These are phyloP conservation scores for Panthera uncia DNA, from an alignment of 2,113 vertebrate genomes.

Conservation along the genomic window DNA sequence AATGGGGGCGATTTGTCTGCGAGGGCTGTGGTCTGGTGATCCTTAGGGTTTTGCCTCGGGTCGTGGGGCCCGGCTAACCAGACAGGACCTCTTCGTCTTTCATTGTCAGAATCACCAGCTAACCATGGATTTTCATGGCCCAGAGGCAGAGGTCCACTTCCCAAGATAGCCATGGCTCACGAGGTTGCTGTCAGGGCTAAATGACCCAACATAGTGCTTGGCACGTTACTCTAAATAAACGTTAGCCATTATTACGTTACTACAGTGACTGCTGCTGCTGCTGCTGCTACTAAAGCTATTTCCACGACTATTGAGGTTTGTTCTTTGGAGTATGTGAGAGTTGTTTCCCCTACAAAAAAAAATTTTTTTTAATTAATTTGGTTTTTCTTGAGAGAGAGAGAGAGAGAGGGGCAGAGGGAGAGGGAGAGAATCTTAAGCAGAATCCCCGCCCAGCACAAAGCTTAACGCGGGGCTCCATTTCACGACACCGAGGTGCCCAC, in stretches of 20 bases:
- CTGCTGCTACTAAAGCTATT: background rate
- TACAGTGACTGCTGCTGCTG: background rate
- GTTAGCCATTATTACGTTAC: background rate
- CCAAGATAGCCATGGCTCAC: background rate
- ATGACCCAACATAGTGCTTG: background rate
- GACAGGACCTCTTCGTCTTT: background rate
- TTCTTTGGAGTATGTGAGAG: background rate
- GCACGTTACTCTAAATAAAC: background rate
- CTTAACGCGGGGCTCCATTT: no score
- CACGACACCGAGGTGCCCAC: no score
- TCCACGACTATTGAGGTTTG: background rate
- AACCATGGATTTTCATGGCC: background rate
- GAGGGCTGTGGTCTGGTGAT: background rate
- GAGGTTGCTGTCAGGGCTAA: background rate
- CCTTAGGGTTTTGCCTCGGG: background rate
- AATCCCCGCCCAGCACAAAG: no score
- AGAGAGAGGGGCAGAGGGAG: no score
- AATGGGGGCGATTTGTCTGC: background rate
- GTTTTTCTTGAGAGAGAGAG: no score
- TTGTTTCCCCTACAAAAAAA: background rate
- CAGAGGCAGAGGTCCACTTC: background rate
- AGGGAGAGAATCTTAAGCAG: no score
- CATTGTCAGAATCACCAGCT: background rate
- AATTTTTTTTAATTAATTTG: no score
- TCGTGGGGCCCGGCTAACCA: background rate